Conservation (phyloP, 35 echinoderm and acorn worm species). For the Heliocidaris tuberculata region DNA sequence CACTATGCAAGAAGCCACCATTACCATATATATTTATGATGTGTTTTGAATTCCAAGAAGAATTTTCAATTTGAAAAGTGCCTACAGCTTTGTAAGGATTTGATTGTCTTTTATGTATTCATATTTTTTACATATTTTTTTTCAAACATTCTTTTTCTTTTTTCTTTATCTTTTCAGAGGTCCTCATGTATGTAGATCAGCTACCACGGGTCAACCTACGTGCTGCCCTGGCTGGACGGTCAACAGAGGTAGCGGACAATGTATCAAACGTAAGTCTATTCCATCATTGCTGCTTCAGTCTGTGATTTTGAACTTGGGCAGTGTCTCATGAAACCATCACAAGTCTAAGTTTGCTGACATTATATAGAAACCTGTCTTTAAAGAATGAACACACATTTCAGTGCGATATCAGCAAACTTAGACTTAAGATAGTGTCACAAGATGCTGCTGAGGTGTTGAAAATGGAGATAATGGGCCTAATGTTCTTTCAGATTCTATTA, state of each 20-base stretch:
- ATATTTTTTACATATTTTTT: neutral
- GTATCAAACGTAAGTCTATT: slow-evolving; percentile 18
- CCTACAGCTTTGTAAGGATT: too few relatives aligned
- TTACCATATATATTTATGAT: neutral
- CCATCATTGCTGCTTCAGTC: neutral
- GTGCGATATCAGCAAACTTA: too few relatives aligned
- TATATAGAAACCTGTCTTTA: too few relatives aligned
- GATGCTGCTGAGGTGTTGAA: too few relatives aligned
- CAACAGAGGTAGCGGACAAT: neutral
- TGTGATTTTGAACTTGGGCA: neutral
- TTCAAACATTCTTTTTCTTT: neutral
- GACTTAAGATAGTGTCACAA: too few relatives aligned
- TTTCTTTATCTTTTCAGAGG: neutral
- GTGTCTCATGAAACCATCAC: too few relatives aligned
- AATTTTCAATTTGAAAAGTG: neutral
- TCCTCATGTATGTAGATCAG: slow-evolving; percentile 1
- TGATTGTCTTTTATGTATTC: neutral
- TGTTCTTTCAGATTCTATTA: neutral
- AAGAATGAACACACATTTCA: too few relatives aligned
- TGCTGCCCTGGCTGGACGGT: slow-evolving; percentile 2
- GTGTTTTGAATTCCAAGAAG: neutral
- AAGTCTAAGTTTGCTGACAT: too few relatives aligned
- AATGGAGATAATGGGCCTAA: too few relatives aligned
- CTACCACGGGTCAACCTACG: neutral
- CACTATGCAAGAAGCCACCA: neutral